A percentile compares a stretch with the other conserved stretches of the same genome.
phyloP scores from a whole-genome alignment of 2,888 invertebrate genomes.

The Diarsia brunnea region DNA sequence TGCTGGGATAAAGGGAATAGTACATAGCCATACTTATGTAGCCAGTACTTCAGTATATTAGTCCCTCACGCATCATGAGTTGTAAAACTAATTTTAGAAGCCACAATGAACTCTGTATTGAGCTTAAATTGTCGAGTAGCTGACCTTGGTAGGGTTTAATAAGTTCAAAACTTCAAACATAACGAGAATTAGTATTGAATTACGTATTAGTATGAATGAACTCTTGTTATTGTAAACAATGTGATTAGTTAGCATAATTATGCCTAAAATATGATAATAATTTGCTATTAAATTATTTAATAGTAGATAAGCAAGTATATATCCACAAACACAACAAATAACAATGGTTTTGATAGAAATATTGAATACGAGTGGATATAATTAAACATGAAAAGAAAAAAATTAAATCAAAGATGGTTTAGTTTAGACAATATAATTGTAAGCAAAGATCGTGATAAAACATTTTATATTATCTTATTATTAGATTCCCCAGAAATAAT shows the following conservation, averaged over 20 bases:
- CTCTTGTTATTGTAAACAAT: conserved; percentile 37
- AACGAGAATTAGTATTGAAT: conserved; percentile 14
- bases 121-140: conserved; percentile 31
- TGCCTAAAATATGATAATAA: conserved; percentile 2
- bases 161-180: conserved; percentile 1
- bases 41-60: background rate
- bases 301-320: conserved; percentile 7
- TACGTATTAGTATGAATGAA: conserved; percentile 20
- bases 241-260: conserved; percentile 1
- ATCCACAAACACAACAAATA: conserved; percentile 6
- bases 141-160: conserved; percentile 46
- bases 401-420: background rate
- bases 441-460: background rate
- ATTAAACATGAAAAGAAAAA: too few species aligned
- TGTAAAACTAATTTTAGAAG: conserved; percentile 70
- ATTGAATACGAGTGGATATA: background rate
- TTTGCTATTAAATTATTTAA: background rate
- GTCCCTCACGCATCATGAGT: conserved; percentile 51
- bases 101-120: conserved; percentile 70
- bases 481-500: background rate
- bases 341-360: background rate
- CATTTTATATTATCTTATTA: background rate
- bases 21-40: conserved; percentile 23
- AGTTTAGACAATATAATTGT: background rate
- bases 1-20: background rate